phyloP scores from a whole-genome alignment of 2,113 vertebrate species.

The Sciurus niger region DNA sequence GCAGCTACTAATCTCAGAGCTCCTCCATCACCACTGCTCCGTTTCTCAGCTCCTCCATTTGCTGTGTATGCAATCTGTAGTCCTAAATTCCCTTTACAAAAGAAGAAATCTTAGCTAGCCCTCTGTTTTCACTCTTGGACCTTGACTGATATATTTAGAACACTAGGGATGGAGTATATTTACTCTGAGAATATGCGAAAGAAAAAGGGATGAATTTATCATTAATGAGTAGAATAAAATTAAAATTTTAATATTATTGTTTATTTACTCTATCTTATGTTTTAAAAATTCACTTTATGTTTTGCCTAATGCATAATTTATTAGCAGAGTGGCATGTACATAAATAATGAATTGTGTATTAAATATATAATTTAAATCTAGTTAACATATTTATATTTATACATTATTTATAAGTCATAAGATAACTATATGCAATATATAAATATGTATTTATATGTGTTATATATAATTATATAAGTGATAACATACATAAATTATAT shows the following conservation, averaged over 20 bases:
- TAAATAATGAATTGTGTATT: slow-evolving; percentile 44
- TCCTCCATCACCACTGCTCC: not conserved
- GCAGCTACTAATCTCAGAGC: not conserved
- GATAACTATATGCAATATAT: not conserved
- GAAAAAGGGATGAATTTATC: slow-evolving; percentile 33
- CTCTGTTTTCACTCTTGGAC: slow-evolving; percentile 44
- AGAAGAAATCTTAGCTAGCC: not conserved
- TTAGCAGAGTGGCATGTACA: slow-evolving; percentile 14
- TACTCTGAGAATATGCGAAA: not conserved
- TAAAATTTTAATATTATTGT: slow-evolving; percentile 38
- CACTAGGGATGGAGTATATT: slow-evolving; percentile 8
- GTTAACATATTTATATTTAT: slow-evolving; percentile 51
- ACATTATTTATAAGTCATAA: slow-evolving; percentile 28
- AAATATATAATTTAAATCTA: slow-evolving; percentile 53
- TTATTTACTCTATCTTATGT: slow-evolving; percentile 53
- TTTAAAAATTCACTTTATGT: slow-evolving; percentile 41
- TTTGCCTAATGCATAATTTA: slow-evolving; percentile 54
- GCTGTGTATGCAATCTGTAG: not conserved
- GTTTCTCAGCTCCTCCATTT: not conserved
- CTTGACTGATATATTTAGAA: slow-evolving; percentile 22
- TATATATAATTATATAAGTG: not conserved
- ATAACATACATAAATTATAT: slow-evolving; percentile 3
- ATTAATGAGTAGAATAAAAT: slow-evolving; percentile 37
- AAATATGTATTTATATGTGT: not conserved
- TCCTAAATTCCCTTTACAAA: not conserved